These are phyloP conservation scores for Uloborus diversus DNA, from an alignment of 1,140 invertebrate genomes.

Conservation along the genomic window DNA sequence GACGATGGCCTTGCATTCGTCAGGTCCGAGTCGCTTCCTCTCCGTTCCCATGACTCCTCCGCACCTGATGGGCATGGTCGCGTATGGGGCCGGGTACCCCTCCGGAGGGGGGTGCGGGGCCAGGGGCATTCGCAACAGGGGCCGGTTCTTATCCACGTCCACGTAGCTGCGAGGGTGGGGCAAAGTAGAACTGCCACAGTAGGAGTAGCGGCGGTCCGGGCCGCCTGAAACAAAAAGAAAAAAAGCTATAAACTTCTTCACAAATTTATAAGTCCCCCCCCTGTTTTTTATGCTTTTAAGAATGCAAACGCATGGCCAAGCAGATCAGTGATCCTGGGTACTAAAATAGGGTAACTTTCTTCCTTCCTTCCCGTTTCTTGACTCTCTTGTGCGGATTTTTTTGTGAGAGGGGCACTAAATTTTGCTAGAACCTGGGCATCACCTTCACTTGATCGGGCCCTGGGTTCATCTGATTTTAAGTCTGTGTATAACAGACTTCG, in stretches of 20 bases:
- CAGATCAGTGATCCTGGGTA: too few species aligned
- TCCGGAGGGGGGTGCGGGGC: conserved; percentile 53
- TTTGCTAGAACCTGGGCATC: too few species aligned
- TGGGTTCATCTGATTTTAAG: too few species aligned
- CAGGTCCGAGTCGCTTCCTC: not conserved
- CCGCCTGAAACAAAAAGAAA: conserved; percentile 12
- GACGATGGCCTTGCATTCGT: conserved; percentile 30
- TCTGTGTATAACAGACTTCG: too few species aligned
- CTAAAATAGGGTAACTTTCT: too few species aligned
- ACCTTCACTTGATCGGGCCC: too few species aligned
- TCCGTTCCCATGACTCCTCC: conserved; percentile 3
- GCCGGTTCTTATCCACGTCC: conserved; percentile 47
- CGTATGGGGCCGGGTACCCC: conserved; percentile 55
- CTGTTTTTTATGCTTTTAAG: too few species aligned
- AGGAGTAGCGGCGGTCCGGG: conserved; percentile 52
- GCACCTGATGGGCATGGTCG: conserved; percentile 56
- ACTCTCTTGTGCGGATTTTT: too few species aligned
- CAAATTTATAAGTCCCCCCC: not conserved
- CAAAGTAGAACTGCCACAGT: conserved; percentile 54
- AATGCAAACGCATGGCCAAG: too few species aligned
- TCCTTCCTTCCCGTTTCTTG: too few species aligned
- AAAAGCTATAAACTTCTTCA: not conserved
- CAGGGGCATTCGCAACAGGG: conserved; percentile 41
- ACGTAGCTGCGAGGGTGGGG: conserved; percentile 50
- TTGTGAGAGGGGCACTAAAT: too few species aligned